Base-by-base conservation (phyloP, 2,888 invertebrate species). In the Zonitis immaculata region DNA sequence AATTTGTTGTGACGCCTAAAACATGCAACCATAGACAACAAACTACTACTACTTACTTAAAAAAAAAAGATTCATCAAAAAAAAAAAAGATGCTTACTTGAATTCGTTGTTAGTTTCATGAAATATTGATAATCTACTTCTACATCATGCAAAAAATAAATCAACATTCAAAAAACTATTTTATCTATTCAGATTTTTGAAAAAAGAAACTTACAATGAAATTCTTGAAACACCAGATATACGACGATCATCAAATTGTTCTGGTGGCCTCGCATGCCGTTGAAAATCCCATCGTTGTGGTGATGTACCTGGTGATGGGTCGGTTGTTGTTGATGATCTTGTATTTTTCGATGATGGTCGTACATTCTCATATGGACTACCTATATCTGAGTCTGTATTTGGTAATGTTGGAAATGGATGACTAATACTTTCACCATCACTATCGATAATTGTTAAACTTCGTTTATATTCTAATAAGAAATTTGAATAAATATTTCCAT, bases 401-500 rank as follows among this genome's bases (percentile, higher is more conserved):
- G 86, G 85, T 68, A 87, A 84, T 3, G 85, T 84, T n/a, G 88
- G 87, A 57, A 86, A 76, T 45, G 80, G 79, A 62, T 81, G 76
- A 54, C 72, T 76, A 42, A 75, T 70, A 59, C 73, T 73, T 53
- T 76, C 76, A 7, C 73, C 74, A 57, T 76, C 76, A 53, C 75
- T 75, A 56, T 76, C 76, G n/a, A 67, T 65, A 52, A 72, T 56
- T 18, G 70, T 68, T 53, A 70, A 56, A 47, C 69, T 71, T 51
- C 69, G 61, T 58, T 68, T 69, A 54, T 73, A 66, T 53, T 72
- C 73, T 72, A 47, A n/a, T n/a, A n/a, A n/a, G n/a, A n/a, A n/a
- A n/a, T n/a, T n/a, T n/a, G n/a, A n/a, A n/a, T n/a, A n/a, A n/a
- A n/a, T n/a, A n/a, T n/a, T n/a, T n/a, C n/a, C n/a, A n/a, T n/a